phyloP scores from a whole-genome alignment of 2,888 invertebrate genomes.

The Caenorhabditis japonica region DNA sequence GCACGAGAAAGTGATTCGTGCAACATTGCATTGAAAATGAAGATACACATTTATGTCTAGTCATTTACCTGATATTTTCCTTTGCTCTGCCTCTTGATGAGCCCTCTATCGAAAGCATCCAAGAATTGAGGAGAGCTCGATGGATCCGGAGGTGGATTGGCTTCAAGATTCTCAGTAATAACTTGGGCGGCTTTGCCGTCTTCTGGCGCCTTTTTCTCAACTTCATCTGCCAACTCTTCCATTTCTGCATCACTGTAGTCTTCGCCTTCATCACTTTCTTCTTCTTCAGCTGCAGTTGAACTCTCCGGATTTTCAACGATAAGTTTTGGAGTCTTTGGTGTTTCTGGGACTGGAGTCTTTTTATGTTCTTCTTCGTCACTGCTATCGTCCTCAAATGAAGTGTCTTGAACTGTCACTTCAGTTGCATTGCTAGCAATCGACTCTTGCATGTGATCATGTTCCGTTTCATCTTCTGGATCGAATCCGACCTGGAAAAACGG shows the following conservation, averaged over 20 bases:
- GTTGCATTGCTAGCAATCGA: slow-evolving; percentile 60
- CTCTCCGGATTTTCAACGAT: slow-evolving; percentile 32
- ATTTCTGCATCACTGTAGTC: slow-evolving; percentile 75
- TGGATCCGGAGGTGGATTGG: slow-evolving; percentile 59
- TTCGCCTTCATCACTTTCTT: slow-evolving; percentile 68
- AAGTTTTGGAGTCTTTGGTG: slow-evolving; percentile 38
- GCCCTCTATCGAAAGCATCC: slow-evolving; percentile 73
- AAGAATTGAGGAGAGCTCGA: slow-evolving; percentile 66
- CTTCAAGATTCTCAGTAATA: slow-evolving; percentile 48
- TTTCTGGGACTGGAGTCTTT: slow-evolving; percentile 39
- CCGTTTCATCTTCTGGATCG: slow-evolving; percentile 69
- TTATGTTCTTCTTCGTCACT: slow-evolving; percentile 51
- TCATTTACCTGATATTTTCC: slow-evolving; percentile 74
- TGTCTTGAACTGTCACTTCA: slow-evolving; percentile 66
- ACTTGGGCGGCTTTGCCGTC: slow-evolving; percentile 7
- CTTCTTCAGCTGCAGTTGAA: slow-evolving; percentile 29
- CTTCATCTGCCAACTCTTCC: slow-evolving; percentile 75
- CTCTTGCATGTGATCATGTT: slow-evolving; percentile 60
- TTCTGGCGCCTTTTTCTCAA: slow-evolving; percentile 58
- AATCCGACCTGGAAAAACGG: slow-evolving; percentile 73
- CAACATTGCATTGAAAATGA: slow-evolving; percentile 2
- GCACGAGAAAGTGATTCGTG: slow-evolving; percentile 3
- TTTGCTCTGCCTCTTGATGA: slow-evolving; percentile 75
- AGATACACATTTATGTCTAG: neutral
- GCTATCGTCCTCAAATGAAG: slow-evolving; percentile 51